Conservation (phyloP, 1,140 invertebrate species). For the Meloidogyne chitwoodi region DNA sequence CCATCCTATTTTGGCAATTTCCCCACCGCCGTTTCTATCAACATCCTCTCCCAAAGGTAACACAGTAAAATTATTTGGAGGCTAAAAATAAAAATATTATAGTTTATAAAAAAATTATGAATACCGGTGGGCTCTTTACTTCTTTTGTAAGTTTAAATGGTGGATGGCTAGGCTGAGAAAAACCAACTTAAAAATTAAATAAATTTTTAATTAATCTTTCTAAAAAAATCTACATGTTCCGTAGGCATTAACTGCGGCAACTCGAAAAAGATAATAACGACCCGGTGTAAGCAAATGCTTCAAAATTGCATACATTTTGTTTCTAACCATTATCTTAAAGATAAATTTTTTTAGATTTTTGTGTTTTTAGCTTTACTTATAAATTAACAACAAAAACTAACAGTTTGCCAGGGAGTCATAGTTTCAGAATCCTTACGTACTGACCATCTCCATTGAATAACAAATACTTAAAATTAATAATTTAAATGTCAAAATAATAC, state of each 20-base stretch:
- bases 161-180: slow-evolving; percentile 37
- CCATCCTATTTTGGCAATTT: slow-evolving; percentile 43
- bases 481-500: neutral
- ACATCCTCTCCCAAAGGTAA: slow-evolving; percentile 9
- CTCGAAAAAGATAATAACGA: slow-evolving; percentile 51
- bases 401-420: slow-evolving; percentile 58
- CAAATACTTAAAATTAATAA: slow-evolving; percentile 26
- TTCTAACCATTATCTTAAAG: slow-evolving; percentile 39
- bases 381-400: slow-evolving; percentile 33
- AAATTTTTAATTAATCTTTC: neutral
- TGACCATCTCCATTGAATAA: slow-evolving; percentile 56
- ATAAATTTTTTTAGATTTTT: no score
- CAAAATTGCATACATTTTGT: slow-evolving; percentile 56
- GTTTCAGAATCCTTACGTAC: slow-evolving; percentile 34
- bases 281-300: slow-evolving; percentile 53
- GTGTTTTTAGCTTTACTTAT: neutral
- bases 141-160: slow-evolving; percentile 55
- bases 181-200: slow-evolving; percentile 25
- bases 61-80: slow-evolving; percentile 47
- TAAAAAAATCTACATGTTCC: slow-evolving; percentile 25
- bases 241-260: slow-evolving; percentile 42
- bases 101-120: neutral
- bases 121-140: slow-evolving; percentile 40
- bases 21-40: neutral
- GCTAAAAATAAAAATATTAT: neutral